A percentile compares a stretch with the other conserved stretches of the same genome.
Evolutionary conservation across 2,113 vertebrate species (phyloP).

Genomic region (Barbus barbus): DNA sequence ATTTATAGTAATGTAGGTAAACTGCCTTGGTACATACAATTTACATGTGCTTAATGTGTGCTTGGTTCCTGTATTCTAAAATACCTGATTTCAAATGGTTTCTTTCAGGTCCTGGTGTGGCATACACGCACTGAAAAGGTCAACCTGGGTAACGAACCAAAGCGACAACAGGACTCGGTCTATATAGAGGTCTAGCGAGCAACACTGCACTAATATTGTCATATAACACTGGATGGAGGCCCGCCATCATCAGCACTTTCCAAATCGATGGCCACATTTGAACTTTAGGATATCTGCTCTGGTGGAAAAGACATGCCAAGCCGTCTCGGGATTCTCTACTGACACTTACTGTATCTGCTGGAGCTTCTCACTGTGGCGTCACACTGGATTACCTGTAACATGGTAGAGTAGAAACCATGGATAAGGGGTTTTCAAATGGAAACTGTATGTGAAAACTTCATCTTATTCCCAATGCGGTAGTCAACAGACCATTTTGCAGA

Average conservation of each 20-base stretch:
- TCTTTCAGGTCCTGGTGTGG: slow-evolving; percentile 92
- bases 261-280: slow-evolving; percentile 40
- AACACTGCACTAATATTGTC: slow-evolving; percentile 2
- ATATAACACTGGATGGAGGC: slow-evolving; percentile 26
- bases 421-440: not conserved
- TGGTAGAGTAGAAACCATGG: not conserved
- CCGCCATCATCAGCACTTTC: slow-evolving; percentile 46
- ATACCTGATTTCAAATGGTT: slow-evolving; percentile 5
- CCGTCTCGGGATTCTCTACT: not conserved
- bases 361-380: slow-evolving; percentile 9
- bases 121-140: slow-evolving; percentile 98
- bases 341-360: not conserved
- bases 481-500: not conserved
- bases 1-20: not conserved
- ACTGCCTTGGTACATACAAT: not conserved
- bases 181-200: slow-evolving; percentile 86
- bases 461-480: not conserved
- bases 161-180: slow-evolving; percentile 87
- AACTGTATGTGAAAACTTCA: slow-evolving; percentile 28
- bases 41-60: not conserved
- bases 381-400: slow-evolving; percentile 15
- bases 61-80: slow-evolving; percentile 13
- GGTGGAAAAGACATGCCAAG: slow-evolving; percentile 9
- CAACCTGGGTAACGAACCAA: slow-evolving; percentile 91
- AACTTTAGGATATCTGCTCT: slow-evolving; percentile 19